Percentiles rank a stretch among this genome's conserved stretches.
Conservation (phyloP, 2,113 vertebrate genomes). For the Urocitellus parryii region DNA sequence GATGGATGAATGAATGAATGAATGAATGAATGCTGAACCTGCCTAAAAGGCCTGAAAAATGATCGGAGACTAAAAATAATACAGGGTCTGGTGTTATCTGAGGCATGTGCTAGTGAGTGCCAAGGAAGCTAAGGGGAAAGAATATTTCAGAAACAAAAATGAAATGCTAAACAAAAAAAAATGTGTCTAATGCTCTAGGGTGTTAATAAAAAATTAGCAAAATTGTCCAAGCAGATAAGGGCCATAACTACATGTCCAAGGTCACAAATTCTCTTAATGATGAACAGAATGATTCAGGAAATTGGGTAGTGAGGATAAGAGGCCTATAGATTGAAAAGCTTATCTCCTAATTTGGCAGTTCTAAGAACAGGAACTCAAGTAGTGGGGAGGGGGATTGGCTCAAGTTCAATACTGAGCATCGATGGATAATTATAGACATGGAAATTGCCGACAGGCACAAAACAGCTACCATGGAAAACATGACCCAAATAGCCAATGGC, state of each 20-base stretch:
- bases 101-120: not conserved
- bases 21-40: not conserved
- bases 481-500: conserved; percentile 49
- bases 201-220: not conserved
- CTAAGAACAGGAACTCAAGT: not conserved
- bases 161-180: not conserved
- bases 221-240: not conserved
- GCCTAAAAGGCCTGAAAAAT: not conserved
- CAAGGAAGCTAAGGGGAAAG: not conserved
- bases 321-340: not conserved
- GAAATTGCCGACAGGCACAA: conserved; percentile 1
- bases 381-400: not conserved
- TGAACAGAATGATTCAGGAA: not conserved
- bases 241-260: not conserved
- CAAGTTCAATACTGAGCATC: not conserved
- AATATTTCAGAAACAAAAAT: not conserved
- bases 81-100: not conserved
- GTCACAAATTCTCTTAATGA: not conserved
- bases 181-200: not conserved
- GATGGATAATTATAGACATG: conserved; percentile 41
- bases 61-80: not conserved
- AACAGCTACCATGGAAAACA: conserved; percentile 7
- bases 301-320: not conserved
- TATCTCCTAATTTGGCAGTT: not conserved
- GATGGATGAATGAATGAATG: too few species aligned